phyloP scores from a whole-genome alignment of 2,888 invertebrate genomes.

The Bombylius discolor region DNA sequence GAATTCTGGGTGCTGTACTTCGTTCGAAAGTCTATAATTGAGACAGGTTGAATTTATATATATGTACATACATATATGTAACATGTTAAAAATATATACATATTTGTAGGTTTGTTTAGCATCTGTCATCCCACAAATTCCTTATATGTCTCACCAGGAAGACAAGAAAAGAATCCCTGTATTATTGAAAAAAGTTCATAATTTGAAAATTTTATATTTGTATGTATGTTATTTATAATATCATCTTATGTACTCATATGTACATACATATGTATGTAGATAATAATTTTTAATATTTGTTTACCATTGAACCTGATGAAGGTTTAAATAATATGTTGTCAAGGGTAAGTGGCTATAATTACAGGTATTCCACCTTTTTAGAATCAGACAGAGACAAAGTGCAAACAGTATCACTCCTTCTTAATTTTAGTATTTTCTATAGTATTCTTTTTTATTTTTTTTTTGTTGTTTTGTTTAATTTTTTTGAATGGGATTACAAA shows the following conservation, averaged over 20 bases:
- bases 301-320: slow-evolving; percentile 5
- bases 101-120: no score
- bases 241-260: not conserved
- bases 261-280: no score
- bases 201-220: not conserved
- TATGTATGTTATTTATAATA: not conserved
- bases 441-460: no score
- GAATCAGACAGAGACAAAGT: slow-evolving; percentile 7
- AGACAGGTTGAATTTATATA: no score
- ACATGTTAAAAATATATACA: no score
- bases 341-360: not conserved
- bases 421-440: no score
- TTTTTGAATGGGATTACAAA: no score
- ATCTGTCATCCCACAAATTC: not conserved
- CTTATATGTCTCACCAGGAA: not conserved
- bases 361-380: not conserved
- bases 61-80: no score
- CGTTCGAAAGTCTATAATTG: no score
- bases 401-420: not conserved
- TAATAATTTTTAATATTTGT: not conserved
- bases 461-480: no score
- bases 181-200: no score
- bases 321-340: slow-evolving; percentile 4
- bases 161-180: not conserved
- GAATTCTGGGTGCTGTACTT: no score